A percentile compares a stretch with the other conserved stretches of the same genome.
phyloP scores from a whole-genome alignment of 2,888 invertebrate genomes.

The Heterodera filipjevi region DNA sequence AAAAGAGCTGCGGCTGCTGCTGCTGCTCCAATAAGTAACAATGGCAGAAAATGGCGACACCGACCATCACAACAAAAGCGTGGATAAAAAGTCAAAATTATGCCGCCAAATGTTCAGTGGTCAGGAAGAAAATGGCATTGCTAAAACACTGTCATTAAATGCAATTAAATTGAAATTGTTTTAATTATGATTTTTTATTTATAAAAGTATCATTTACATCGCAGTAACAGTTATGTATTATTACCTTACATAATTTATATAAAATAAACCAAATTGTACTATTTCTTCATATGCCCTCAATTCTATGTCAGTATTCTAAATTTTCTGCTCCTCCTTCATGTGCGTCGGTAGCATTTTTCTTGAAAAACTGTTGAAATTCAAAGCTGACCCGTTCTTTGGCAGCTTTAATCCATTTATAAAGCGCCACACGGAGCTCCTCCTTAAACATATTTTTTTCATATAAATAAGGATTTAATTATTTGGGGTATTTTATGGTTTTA shows the following conservation, averaged over 20 bases:
- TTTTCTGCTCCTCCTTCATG: not conserved
- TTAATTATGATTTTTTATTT: too few species aligned
- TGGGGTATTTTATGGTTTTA: not conserved
- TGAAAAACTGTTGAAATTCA: not conserved
- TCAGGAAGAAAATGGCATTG: not conserved
- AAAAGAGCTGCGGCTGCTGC: not conserved
- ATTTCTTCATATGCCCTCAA: not conserved
- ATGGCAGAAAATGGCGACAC: not conserved
- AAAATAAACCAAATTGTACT: too few species aligned
- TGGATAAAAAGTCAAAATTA: too few species aligned
- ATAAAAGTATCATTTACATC: too few species aligned
- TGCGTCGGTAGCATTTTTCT: not conserved
- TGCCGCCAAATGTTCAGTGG: too few species aligned
- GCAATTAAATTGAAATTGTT: too few species aligned
- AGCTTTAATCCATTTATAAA: not conserved
- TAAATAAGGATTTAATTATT: not conserved
- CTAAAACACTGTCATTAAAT: not conserved
- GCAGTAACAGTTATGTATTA: too few species aligned
- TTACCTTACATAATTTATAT: too few species aligned
- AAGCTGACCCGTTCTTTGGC: not conserved
- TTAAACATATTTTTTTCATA: not conserved
- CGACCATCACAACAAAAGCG: not conserved
- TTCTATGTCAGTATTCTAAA: not conserved
- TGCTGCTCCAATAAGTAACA: not conserved
- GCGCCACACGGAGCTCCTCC: not conserved